Conservation (phyloP, 2,797 vertebrate species). For the Lophius americanus region DNA sequence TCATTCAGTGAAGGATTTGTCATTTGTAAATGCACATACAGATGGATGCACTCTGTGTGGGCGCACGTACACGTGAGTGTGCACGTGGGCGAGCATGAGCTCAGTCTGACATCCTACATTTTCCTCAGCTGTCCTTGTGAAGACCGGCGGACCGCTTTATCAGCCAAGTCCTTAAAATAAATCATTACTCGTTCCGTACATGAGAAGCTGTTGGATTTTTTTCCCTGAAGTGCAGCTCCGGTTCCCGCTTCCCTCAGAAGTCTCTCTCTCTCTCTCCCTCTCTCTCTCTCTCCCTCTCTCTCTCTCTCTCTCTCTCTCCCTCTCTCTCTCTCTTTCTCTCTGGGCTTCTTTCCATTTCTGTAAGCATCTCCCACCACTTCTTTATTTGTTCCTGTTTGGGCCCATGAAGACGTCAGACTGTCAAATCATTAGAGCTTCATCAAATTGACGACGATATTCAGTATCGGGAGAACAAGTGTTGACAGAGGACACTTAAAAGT, state of each 20-base stretch:
- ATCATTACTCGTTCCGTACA: constrained; percentile 18
- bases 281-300: too few species aligned
- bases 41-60: constrained; percentile 1
- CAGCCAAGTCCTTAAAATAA: constrained; percentile 16
- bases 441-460: too few species aligned
- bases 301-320: constrained; percentile 4
- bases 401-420: constrained; percentile 45
- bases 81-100: too few species aligned
- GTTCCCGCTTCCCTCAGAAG: constrained; percentile 16
- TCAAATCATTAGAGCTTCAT: constrained; percentile 20
- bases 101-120: too few species aligned
- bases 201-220: constrained; percentile 22
- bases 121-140: too few species aligned
- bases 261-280: too few species aligned
- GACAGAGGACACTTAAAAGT: too few species aligned
- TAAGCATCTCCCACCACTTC: not conserved
- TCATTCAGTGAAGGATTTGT: constrained; percentile 42
- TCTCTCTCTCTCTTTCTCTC: constrained; percentile 5
- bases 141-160: constrained; percentile 5
- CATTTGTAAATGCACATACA: constrained; percentile 21
- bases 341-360: constrained; percentile 1
- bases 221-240: constrained; percentile 21
- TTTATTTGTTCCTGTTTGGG: constrained; percentile 17
- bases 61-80: too few species aligned
- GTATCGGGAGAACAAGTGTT: too few species aligned